These are phyloP conservation scores for Ormyrus labotus DNA, from an alignment of 2,888 invertebrate genomes.

Conservation along the genomic window DNA sequence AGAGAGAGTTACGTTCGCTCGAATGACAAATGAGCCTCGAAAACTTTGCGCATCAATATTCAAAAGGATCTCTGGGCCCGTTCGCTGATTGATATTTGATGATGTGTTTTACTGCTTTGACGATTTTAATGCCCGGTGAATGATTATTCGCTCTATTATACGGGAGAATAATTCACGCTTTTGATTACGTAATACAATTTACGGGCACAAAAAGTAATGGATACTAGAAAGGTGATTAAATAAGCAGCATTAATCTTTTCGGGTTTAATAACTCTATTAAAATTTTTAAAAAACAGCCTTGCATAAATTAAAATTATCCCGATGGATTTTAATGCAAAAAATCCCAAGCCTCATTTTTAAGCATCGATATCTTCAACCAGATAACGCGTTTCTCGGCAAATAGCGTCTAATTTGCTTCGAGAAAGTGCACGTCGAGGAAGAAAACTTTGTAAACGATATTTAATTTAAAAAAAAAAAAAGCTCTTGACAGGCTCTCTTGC, in stretches of 20 bases:
- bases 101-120: slow-evolving; percentile 20
- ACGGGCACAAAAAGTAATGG: slow-evolving; percentile 5
- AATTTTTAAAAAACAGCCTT: too few relatives aligned
- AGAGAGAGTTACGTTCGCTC: not conserved
- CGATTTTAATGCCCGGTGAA: not conserved
- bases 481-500: too few relatives aligned
- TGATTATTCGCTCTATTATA: not conserved
- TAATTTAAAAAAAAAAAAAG: too few relatives aligned
- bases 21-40: slow-evolving; percentile 36
- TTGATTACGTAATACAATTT: not conserved
- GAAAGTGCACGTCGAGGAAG: too few relatives aligned
- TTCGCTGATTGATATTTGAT: slow-evolving; percentile 24
- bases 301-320: too few relatives aligned
- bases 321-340: too few relatives aligned
- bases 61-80: not conserved
- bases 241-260: not conserved
- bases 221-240: slow-evolving; percentile 1
- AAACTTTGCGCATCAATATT: slow-evolving; percentile 29
- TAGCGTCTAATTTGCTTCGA: too few relatives aligned
- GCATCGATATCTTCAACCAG: too few relatives aligned
- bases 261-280: too few relatives aligned
- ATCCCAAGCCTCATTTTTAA: too few relatives aligned
- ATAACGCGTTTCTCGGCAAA: too few relatives aligned
- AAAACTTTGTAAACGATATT: too few relatives aligned
- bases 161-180: not conserved